Base-by-base conservation (phyloP, 2,888 invertebrate species). In the Eurytoma californica region DNA sequence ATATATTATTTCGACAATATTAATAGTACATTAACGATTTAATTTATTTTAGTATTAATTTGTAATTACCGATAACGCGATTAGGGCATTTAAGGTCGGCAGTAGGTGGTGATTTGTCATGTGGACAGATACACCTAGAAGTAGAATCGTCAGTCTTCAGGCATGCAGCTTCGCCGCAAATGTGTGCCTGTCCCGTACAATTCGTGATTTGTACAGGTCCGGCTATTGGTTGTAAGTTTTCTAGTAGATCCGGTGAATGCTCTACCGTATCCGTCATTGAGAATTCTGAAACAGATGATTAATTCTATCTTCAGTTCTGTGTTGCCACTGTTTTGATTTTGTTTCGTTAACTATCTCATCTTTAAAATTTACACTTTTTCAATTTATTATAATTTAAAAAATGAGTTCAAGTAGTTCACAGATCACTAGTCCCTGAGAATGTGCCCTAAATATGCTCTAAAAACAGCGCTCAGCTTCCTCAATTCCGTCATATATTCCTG, bases 121-220 rank as follows among this genome's bases (percentile, higher is more conserved):
- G 93, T 0, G 94, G 94, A 86, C 95, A 95, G 4, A 94, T 90
- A 86, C 95, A 95, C 69, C 91, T 92, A 85, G 93, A 93, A 5
- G 91, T 91, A 3, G 91, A 91, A 77, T 89, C 92, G 72, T 91
- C 87, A 82, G 90, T 88, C 16, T 90, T 91, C 76, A 91, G 89
- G 85, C 94, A 95, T 0, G 94, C 94, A 0, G 93, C 93, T 83
- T 94, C 94, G 0, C 92, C 93, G 84, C 94, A 94, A 58, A 93
- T 92, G 14, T 91, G 91, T 3, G 90, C 90, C 72, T 88, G 82
- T 28, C 84, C 85, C 49, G 82, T 82, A 83, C 90, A 90, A 80
- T 87, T 85, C 69, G 83, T 85, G 73, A 88, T 86, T 72, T 84
- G 83, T 9, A 77, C 79, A n/a, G 57, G 82, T 3, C 55, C 39